Conservation (phyloP, 2,888 invertebrate genomes). For the Lasioglossum morio region DNA sequence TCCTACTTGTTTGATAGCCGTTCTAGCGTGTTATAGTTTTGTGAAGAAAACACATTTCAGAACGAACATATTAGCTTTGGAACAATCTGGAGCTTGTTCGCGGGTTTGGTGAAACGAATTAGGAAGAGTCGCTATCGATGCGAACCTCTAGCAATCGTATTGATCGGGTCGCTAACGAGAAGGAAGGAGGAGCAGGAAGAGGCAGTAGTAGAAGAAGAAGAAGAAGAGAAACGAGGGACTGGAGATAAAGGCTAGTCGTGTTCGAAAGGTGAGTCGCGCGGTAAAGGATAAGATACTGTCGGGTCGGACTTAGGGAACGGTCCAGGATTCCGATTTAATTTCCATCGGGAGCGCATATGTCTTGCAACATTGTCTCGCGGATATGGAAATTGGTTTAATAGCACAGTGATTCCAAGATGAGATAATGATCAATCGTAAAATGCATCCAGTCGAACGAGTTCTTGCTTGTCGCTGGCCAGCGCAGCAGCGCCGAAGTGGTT, state of each 20-base stretch:
- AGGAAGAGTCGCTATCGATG: neutral
- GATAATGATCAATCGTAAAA: conserved; percentile 56
- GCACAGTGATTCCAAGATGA: conserved; percentile 46
- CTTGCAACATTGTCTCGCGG: conserved; percentile 62
- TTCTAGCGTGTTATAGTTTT: neutral
- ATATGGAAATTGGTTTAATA: conserved; percentile 62
- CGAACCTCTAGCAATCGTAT: conserved; percentile 67
- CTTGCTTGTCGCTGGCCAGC: conserved; percentile 10
- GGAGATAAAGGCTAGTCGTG: conserved; percentile 55
- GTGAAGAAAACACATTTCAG: too few relatives aligned
- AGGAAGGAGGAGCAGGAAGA: conserved; percentile 49
- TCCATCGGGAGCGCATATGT: conserved; percentile 33
- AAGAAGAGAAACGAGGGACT: conserved; percentile 49
- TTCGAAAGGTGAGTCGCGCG: conserved; percentile 54
- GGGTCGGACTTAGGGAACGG: neutral
- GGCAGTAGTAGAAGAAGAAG: conserved; percentile 48
- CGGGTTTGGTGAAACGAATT: conserved; percentile 12
- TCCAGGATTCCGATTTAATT: conserved; percentile 55
- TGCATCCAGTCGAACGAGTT: conserved; percentile 52
- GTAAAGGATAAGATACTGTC: conserved; percentile 62
- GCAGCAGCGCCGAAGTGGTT: neutral
- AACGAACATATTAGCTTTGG: too few relatives aligned
- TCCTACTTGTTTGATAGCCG: too few relatives aligned
- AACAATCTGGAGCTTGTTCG: too few relatives aligned
- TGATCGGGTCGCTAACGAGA: conserved; percentile 72